Evolutionary conservation across 2,888 invertebrate genomes (phyloP).

Genomic region (Epistrophe grossulariae): DNA sequence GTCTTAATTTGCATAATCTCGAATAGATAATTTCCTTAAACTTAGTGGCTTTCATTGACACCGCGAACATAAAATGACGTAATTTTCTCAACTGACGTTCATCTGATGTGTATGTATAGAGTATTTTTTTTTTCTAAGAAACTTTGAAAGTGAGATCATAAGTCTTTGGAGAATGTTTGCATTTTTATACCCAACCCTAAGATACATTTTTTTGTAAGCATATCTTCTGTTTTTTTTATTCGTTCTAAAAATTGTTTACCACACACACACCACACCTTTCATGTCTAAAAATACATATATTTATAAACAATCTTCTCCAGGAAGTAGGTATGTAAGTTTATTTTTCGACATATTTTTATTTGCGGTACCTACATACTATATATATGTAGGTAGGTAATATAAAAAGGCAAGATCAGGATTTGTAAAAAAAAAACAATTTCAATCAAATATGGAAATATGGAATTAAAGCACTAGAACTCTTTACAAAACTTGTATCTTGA

Average conservation of each 20-base stretch:
- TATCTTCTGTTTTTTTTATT: conserved; percentile 19
- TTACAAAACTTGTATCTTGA: neutral
- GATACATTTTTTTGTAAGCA: conserved; percentile 33
- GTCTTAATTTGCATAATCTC: conserved; percentile 69
- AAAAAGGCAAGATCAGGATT: conserved; percentile 17
- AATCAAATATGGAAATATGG: neutral
- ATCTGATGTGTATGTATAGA: conserved; percentile 15
- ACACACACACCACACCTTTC: conserved; percentile 67
- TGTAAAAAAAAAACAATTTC: neutral
- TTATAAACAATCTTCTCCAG: conserved; percentile 53
- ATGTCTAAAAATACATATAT: conserved; percentile 58
- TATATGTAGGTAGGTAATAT: neutral
- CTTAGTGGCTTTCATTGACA: conserved; percentile 54
- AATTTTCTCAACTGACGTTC: conserved; percentile 47
- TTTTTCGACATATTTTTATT: conserved; percentile 3
- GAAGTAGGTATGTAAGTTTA: conserved; percentile 2
- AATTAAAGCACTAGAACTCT: neutral
- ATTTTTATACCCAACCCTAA: conserved; percentile 66
- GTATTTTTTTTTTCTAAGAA: conserved; percentile 40
- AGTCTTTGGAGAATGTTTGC: conserved; percentile 62
- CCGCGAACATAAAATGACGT: conserved; percentile 57
- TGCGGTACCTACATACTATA: neutral
- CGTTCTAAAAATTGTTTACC: conserved; percentile 24
- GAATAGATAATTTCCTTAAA: conserved; percentile 56
- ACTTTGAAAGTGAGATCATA: conserved; percentile 49